Evolutionary conservation across 92 coral and sea anemone species (phyloP), one percentile per base, ranked within the genome.

Genomic region (Plumapathes pennacea): DNA sequence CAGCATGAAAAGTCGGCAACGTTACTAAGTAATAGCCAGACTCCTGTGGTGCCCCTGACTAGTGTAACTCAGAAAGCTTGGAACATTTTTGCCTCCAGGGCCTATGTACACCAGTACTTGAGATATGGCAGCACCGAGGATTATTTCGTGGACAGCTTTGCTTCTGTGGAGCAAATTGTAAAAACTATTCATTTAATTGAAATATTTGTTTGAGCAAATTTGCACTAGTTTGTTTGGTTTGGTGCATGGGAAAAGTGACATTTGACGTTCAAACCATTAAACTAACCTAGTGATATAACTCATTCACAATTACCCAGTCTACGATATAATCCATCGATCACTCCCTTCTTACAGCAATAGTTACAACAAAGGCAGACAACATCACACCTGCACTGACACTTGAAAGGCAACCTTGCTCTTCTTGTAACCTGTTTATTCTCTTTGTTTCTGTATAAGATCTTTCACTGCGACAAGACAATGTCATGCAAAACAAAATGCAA

Each of bases 131-230:
- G 88, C 24, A 54, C 55, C 29, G 99, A 94, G 40, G 99, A 94
- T 81, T 90, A 72, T 25, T 94, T 94, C 74, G 99, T 94, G 4
- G 99, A 94, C 55, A 89, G 91, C 54, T 94, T 94, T 89, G 96
- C 96, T 20, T 72, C 74, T 38, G 60, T 86, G 55, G 99, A 94
- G 56, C 99, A 94, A 74, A 80, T 94, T 34, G 71, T 94, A 6
- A 88, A 74, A 70, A 94, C 41, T 94, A 94, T 52, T 47, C 85
- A 14, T 72, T 78, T 24, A 46, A 85, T 46, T 89, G 52, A 48
- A 41, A 23, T 2, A 18, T 18, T 17, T 12, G 32, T 12, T 14
- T 11, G 49, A 2, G 3, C 10, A 13, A 33, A n/a, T n/a, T n/a
- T n/a, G n/a, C n/a, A n/a, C n/a, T n/a, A 26, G 6, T 24, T 5